Conservation (phyloP, 2,888 invertebrate species). For the Ornithoptera priamus region DNA sequence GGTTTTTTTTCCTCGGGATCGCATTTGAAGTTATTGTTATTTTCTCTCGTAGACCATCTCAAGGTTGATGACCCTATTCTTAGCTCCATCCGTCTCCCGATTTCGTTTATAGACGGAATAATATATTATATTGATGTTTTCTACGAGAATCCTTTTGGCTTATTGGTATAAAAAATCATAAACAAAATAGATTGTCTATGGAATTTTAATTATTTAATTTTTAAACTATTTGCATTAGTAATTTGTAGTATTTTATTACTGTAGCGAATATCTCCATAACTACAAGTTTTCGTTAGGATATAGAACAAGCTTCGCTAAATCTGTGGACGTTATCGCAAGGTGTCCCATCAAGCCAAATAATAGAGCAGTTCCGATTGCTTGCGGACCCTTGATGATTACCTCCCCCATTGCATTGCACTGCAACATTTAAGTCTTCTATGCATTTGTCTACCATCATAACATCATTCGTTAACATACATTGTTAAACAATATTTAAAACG, state of each 20-base stretch:
- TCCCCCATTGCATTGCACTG: slow-evolving; percentile 25
- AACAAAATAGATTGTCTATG: not conserved
- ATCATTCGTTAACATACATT: not conserved
- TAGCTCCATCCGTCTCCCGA: slow-evolving; percentile 29
- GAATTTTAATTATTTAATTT: not conserved
- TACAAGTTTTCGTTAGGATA: not conserved
- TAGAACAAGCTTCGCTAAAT: not conserved
- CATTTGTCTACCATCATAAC: not conserved
- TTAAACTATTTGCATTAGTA: not conserved
- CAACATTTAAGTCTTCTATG: not conserved
- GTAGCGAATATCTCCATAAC: not conserved
- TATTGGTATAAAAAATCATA: not conserved
- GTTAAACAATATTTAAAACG: too few species aligned
- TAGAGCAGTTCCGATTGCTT: slow-evolving; percentile 67
- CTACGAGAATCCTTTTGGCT: not conserved
- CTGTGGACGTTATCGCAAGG: slow-evolving; percentile 49
- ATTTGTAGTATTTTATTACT: not conserved
- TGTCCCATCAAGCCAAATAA: slow-evolving; percentile 64
- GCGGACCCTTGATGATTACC: slow-evolving; percentile 35
- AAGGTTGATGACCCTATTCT: slow-evolving; percentile 54
- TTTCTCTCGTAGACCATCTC: slow-evolving; percentile 61
- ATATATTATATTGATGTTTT: not conserved
- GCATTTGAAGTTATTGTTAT: slow-evolving; percentile 77
- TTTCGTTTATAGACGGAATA: slow-evolving; percentile 19
- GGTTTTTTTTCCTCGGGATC: slow-evolving; percentile 65